Conservation (phyloP, 2,113 vertebrate species). For the Ancistrus triradiatus region DNA sequence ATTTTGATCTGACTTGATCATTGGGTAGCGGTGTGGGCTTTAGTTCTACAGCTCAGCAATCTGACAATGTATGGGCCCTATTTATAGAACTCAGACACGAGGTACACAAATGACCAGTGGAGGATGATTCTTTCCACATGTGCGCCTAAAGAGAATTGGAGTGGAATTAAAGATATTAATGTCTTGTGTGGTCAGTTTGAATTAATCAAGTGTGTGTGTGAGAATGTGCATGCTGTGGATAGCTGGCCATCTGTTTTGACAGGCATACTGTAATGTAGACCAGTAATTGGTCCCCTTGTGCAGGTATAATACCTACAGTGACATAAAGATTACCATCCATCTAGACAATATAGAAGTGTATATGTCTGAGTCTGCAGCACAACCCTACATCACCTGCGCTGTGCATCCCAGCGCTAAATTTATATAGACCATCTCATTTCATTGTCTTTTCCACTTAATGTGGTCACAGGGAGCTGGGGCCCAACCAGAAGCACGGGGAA, state of each 20-base stretch:
- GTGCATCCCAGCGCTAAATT: no score
- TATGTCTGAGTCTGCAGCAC: no score
- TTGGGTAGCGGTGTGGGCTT: not conserved
- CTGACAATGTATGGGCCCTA: conserved; percentile 1
- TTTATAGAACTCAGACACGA: conserved; percentile 2
- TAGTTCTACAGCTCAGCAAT: not conserved
- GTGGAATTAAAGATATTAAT: conserved; percentile 5
- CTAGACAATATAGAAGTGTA: no score
- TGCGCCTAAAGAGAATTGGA: not conserved
- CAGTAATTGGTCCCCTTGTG: conserved; percentile 29
- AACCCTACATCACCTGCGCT: no score
- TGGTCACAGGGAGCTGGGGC: no score
- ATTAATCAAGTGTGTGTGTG: conserved; percentile 19
- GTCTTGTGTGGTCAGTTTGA: conserved; percentile 7
- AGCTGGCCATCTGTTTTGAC: conserved; percentile 17
- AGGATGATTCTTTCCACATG: not conserved
- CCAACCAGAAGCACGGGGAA: no score
- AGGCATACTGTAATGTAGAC: conserved; percentile 6
- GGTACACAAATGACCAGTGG: conserved; percentile 1
- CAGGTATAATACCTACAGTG: conserved; percentile 3
- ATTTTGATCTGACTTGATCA: conserved; percentile 8
- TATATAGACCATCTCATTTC: no score
- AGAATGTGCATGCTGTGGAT: not conserved
- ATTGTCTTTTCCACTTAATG: no score
- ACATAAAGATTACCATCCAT: no score